Percentiles rank a stretch among this genome's conserved stretches.
Conservation (phyloP, 2,888 invertebrate species). For the Sesia apiformis region DNA sequence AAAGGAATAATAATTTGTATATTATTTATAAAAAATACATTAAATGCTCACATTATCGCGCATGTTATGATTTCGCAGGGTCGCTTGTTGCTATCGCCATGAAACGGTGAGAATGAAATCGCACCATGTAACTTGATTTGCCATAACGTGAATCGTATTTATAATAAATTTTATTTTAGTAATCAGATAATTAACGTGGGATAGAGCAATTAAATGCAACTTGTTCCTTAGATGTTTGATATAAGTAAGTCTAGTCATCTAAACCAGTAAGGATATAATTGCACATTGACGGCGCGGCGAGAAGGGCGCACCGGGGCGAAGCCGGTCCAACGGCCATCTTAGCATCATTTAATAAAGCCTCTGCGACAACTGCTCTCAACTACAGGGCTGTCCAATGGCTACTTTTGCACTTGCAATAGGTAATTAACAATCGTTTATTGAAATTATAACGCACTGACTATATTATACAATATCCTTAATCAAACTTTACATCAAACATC, state of each 20-base stretch:
- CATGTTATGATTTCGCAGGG: not conserved
- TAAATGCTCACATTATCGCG: not conserved
- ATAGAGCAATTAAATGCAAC: too few relatives aligned
- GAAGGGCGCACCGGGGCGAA: constrained; percentile 57
- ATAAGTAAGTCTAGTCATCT: not conserved
- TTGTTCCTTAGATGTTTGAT: too few relatives aligned
- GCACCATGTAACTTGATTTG: not conserved
- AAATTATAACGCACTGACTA: too few relatives aligned
- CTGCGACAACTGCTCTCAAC: constrained; percentile 56
- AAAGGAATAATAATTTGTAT: too few relatives aligned
- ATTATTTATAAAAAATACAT: too few relatives aligned
- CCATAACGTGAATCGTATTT: too few relatives aligned
- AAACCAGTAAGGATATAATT: constrained; percentile 14
- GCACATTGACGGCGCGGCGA: constrained; percentile 47
- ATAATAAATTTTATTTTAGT: too few relatives aligned
- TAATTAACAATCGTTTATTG: too few relatives aligned
- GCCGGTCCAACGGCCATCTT: constrained; percentile 69
- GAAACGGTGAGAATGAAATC: not conserved
- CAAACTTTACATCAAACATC: too few relatives aligned
- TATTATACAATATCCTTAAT: too few relatives aligned
- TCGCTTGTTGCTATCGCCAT: not conserved
- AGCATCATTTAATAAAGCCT: constrained; percentile 65
- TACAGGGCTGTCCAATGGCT: constrained; percentile 38
- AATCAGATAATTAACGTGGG: too few relatives aligned
- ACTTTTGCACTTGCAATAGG: not conserved